phyloP scores from a whole-genome alignment of 2,888 invertebrate genomes.

The Glaucopsyche alexis region DNA sequence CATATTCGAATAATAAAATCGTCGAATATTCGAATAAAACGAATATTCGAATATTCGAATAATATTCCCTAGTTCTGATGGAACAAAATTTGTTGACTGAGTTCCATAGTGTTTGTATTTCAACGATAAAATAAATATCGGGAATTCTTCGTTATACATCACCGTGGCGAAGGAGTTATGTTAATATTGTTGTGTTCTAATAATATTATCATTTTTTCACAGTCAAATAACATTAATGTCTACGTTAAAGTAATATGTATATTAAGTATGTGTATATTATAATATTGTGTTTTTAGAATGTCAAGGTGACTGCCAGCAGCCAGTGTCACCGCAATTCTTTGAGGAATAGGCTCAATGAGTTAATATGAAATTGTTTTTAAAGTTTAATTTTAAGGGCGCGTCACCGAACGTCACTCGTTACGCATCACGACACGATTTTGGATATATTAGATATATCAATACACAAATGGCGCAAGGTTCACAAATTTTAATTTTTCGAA shows the following conservation, averaged over 20 bases:
- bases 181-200: background rate
- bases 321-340: background rate
- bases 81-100: slow-evolving; percentile 24
- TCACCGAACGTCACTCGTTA: too few relatives aligned
- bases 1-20: too few relatives aligned
- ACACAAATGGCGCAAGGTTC: too few relatives aligned
- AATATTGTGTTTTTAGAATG: background rate
- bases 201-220: slow-evolving; percentile 2
- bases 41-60: too few relatives aligned
- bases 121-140: slow-evolving; percentile 4
- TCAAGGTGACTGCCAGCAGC: slow-evolving; percentile 5
- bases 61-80: too few relatives aligned
- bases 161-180: slow-evolving; percentile 18
- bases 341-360: background rate
- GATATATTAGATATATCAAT: too few relatives aligned
- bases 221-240: background rate
- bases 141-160: slow-evolving; percentile 1
- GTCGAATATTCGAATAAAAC: too few relatives aligned
- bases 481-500: too few relatives aligned
- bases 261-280: background rate
- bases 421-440: too few relatives aligned
- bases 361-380: too few relatives aligned
- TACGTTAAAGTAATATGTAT: background rate
- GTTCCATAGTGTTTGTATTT: slow-evolving; percentile 11
- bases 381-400: too few relatives aligned